These are phyloP conservation scores for Lepilemur ruficaudatus DNA, from an alignment of 2,797 vertebrate genomes.

Conservation along the genomic window DNA sequence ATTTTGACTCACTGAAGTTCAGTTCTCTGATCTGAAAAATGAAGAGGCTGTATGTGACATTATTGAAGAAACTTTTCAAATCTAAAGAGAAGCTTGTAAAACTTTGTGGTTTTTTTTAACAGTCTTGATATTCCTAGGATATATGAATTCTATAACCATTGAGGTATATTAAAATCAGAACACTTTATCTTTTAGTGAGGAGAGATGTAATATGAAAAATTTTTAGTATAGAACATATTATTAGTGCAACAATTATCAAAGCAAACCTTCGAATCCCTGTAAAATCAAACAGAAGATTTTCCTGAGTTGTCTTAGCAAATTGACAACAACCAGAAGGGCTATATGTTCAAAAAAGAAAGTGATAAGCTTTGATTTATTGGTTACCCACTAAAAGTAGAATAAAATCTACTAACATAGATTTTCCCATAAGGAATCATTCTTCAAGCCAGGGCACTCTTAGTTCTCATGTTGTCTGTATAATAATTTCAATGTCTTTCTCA, in stretches of 20 bases:
- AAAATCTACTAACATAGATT: background rate
- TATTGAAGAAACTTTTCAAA: background rate
- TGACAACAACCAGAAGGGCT: background rate
- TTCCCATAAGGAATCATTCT: background rate
- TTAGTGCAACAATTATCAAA: background rate
- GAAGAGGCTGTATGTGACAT: background rate
- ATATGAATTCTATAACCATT: background rate
- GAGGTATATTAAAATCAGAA: background rate
- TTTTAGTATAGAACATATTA: background rate
- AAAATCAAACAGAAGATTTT: background rate
- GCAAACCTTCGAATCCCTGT: background rate
- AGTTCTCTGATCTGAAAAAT: conserved; percentile 29
- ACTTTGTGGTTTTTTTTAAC: background rate
- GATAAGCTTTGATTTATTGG: background rate
- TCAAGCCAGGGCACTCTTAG: background rate
- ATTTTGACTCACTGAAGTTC: background rate
- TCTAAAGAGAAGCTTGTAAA: conserved; percentile 29
- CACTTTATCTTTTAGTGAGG: background rate
- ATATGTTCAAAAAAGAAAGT: background rate
- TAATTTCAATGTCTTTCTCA: background rate
- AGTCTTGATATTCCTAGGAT: background rate
- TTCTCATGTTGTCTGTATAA: background rate
- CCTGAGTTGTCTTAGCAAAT: background rate
- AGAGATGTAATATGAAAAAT: background rate
- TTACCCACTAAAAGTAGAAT: background rate